Evolutionary conservation across 2,113 vertebrate genomes (phyloP).

Genomic region (Arothron firmamentum): DNA sequence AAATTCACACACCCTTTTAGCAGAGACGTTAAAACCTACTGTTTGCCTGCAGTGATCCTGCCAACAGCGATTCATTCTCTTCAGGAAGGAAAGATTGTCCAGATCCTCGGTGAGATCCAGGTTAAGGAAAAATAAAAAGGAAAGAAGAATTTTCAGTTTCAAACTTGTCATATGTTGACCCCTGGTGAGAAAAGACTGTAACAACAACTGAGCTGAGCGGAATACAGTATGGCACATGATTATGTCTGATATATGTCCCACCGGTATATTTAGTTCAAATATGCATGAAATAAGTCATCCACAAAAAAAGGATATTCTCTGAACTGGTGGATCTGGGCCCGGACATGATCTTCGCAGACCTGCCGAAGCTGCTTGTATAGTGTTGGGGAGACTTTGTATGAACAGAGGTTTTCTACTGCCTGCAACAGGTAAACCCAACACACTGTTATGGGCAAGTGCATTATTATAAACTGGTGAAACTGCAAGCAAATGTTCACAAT

Average conservation of each 20-base stretch:
- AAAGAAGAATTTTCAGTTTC: too few species aligned
- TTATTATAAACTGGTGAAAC: neutral
- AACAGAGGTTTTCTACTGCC: conserved; percentile 99
- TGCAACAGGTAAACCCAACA: too few species aligned
- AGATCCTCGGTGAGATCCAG: conserved; percentile 83
- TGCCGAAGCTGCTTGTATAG: conserved; percentile 95
- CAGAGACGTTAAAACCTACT: conserved; percentile 66
- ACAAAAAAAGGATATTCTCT: conserved; percentile 81
- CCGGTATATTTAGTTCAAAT: neutral
- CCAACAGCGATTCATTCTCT: conserved; percentile 98
- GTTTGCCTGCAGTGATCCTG: conserved; percentile 99
- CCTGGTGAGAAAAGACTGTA: conserved; percentile 14
- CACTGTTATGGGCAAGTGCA: too few species aligned
- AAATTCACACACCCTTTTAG: neutral
- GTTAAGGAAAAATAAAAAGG: conserved; percentile 56
- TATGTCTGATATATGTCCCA: neutral
- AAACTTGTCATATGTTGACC: conserved; percentile 9
- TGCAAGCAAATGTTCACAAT: neutral
- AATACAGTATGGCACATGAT: neutral
- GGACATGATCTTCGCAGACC: conserved; percentile 98
- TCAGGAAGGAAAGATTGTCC: conserved; percentile 97
- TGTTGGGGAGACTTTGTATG: conserved; percentile 97
- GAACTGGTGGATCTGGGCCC: conserved; percentile 96
- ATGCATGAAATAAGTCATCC: neutral
- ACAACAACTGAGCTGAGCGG: neutral